Percentiles rank a stretch among this genome's conserved stretches.
Evolutionary conservation across 2,113 vertebrate species (phyloP).

Genomic region (Gambusia holbrooki): DNA sequence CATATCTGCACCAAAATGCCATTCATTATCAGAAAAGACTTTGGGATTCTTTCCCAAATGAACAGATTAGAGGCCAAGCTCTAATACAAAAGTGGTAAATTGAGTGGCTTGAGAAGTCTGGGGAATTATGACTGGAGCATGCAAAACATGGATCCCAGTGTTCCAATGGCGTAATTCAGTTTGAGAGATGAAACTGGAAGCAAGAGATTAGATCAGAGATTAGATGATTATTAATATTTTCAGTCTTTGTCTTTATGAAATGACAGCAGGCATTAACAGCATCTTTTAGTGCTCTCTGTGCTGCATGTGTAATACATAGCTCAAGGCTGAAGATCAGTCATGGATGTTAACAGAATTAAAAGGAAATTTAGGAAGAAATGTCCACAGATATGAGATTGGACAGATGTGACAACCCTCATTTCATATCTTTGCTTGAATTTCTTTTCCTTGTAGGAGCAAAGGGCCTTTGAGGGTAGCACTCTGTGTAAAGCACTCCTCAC

Average conservation of each 20-base stretch:
- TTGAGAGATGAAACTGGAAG: slow-evolving; percentile 21
- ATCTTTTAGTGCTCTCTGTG: slow-evolving; percentile 12
- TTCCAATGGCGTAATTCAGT: slow-evolving; percentile 22
- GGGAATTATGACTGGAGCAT: slow-evolving; percentile 36
- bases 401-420: slow-evolving; percentile 37
- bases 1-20: slow-evolving; percentile 63
- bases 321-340: slow-evolving; percentile 26
- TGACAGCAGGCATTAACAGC: slow-evolving; percentile 11
- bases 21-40: slow-evolving; percentile 64
- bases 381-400: slow-evolving; percentile 43
- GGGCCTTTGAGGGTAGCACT: background rate
- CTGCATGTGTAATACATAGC: slow-evolving; percentile 40
- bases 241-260: slow-evolving; percentile 51
- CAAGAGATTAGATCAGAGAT: slow-evolving; percentile 36
- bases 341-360: slow-evolving; percentile 2
- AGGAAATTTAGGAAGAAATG: slow-evolving; percentile 23
- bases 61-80: slow-evolving; percentile 59
- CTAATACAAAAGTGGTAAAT: slow-evolving; percentile 51
- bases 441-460: background rate
- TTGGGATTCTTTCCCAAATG: slow-evolving; percentile 66
- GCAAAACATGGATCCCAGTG: slow-evolving; percentile 36
- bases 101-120: slow-evolving; percentile 45
- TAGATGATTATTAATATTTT: slow-evolving; percentile 56
- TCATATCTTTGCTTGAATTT: slow-evolving; percentile 24
- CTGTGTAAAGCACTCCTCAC: slow-evolving; percentile 22